Percentiles rank a stretch among this genome's conserved stretches.
Evolutionary conservation across 1,140 invertebrate genomes (phyloP).

Genomic region (Heliconius nattereri): DNA sequence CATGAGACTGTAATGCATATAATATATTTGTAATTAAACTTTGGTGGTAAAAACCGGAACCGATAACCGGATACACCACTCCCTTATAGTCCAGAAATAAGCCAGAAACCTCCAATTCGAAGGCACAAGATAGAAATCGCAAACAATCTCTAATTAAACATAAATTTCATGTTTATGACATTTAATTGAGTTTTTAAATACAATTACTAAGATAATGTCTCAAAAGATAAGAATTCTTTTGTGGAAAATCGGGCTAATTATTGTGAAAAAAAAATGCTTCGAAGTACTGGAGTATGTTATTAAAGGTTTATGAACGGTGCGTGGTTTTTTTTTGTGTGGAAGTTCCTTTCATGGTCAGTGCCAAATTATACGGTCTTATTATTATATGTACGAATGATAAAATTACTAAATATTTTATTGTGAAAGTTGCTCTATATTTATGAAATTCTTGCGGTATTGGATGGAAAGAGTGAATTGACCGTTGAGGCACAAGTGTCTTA

Average conservation of each 20-base stretch:
- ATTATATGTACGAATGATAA: not conserved
- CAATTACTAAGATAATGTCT: constrained; percentile 36
- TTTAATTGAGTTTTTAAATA: constrained; percentile 52
- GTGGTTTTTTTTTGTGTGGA: constrained; percentile 17
- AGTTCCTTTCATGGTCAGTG: constrained; percentile 15
- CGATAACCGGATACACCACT: constrained; percentile 67
- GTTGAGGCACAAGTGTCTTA: too few species aligned
- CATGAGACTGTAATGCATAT: not conserved
- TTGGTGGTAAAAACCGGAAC: constrained; percentile 57
- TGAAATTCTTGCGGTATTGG: too few species aligned
- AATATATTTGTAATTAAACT: constrained; percentile 67
- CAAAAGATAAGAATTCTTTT: constrained; percentile 34
- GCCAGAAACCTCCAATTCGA: constrained; percentile 40
- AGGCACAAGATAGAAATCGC: constrained; percentile 49
- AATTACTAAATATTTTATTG: not conserved
- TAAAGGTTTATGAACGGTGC: constrained; percentile 13
- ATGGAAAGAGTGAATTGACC: too few species aligned
- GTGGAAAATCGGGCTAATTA: constrained; percentile 33
- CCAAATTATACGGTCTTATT: constrained; percentile 1
- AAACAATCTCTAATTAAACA: constrained; percentile 41
- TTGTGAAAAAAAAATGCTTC: constrained; percentile 17
- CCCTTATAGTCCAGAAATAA: constrained; percentile 42
- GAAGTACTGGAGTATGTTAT: constrained; percentile 24
- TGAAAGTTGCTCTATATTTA: not conserved
- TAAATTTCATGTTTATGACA: constrained; percentile 51